Evolutionary conservation across 1,140 invertebrate genomes (phyloP).

Genomic region (Scaptomyza graminum): DNA sequence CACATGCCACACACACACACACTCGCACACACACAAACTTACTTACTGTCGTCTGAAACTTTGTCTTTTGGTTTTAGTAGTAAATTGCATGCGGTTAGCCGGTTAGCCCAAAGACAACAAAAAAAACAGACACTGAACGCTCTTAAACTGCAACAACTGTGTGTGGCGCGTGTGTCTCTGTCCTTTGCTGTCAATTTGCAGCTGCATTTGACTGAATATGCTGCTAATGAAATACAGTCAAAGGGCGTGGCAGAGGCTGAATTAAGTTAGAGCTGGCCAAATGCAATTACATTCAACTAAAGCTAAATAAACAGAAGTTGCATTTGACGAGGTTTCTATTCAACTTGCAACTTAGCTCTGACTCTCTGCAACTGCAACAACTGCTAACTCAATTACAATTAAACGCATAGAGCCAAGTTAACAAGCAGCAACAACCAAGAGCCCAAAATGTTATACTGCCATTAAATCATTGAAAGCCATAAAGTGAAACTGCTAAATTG

Average conservation of each 20-base stretch:
- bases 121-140: slow-evolving; percentile 9
- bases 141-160: slow-evolving; percentile 7
- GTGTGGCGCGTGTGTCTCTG: slow-evolving; percentile 4
- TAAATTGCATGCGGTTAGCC: slow-evolving; percentile 45
- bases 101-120: too few species aligned
- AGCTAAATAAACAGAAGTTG: slow-evolving; percentile 70
- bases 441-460: slow-evolving; percentile 22
- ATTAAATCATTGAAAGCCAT: slow-evolving; percentile 62
- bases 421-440: slow-evolving; percentile 9
- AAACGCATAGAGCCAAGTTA: slow-evolving; percentile 25
- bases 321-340: slow-evolving; percentile 40
- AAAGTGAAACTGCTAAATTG: slow-evolving; percentile 8
- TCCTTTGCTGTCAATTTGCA: slow-evolving; percentile 40
- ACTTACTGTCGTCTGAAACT: slow-evolving; percentile 29
- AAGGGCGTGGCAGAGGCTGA: slow-evolving; percentile 35
- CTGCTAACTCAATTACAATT: slow-evolving; percentile 59
- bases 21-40: background rate
- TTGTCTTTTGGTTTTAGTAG: slow-evolving; percentile 32
- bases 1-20: slow-evolving; percentile 15
- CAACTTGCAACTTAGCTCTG: slow-evolving; percentile 26
- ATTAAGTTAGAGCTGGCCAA: slow-evolving; percentile 64
- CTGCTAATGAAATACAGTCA: slow-evolving; percentile 53
- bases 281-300: slow-evolving; percentile 73
- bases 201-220: slow-evolving; percentile 51
- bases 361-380: background rate